A percentile compares a stretch with the other conserved stretches of the same genome.
Conservation (phyloP, 2,113 vertebrate species). For the Arenaria interpres region DNA sequence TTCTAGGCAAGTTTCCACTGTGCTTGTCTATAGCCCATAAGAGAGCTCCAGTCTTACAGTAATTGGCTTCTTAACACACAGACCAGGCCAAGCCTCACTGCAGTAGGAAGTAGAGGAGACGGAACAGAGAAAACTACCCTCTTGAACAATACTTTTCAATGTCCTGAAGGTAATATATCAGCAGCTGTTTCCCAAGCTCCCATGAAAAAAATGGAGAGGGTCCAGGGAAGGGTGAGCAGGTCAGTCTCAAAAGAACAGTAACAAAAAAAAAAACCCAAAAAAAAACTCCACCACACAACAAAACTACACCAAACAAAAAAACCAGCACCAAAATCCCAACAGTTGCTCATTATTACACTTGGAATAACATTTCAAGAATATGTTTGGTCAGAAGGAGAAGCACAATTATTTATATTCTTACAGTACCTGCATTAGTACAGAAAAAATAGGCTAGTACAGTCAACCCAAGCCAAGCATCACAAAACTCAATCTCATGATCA, state of each 20-base stretch:
- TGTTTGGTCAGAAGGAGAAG: neutral
- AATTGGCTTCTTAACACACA: neutral
- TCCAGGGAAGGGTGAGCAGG: neutral
- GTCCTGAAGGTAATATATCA: neutral
- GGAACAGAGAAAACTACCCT: neutral
- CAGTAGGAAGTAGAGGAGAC: neutral
- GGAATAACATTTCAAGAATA: neutral
- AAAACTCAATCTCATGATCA: neutral
- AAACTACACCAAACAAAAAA: neutral
- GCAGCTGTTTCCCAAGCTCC: neutral
- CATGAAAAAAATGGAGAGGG: neutral
- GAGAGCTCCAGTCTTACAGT: neutral
- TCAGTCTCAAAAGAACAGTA: neutral
- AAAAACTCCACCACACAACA: neutral
- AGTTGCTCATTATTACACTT: neutral
- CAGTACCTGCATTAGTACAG: neutral
- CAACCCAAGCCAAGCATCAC: neutral
- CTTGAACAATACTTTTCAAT: neutral
- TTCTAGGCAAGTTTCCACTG: neutral
- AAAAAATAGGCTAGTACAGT: neutral
- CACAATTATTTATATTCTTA: neutral
- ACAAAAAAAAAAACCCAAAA: neutral
- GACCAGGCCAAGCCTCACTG: constrained; percentile 12
- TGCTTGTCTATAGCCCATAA: neutral
- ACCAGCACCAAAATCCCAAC: neutral